phyloP scores from a whole-genome alignment of 2,888 invertebrate species.

The Hydrotaea diabolus region DNA sequence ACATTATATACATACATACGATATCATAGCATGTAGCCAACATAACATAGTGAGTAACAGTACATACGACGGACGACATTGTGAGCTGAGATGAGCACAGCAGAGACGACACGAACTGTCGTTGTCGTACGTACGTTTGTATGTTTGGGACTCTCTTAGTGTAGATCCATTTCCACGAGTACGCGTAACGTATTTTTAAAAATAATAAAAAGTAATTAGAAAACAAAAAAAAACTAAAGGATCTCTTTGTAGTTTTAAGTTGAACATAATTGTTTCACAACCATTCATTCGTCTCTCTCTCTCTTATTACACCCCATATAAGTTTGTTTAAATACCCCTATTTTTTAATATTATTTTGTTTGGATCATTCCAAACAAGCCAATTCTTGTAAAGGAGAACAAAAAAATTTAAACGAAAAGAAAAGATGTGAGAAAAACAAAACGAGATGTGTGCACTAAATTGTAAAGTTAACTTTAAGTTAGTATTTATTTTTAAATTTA shows the following conservation, averaged over 20 bases:
- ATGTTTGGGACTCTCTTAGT: conserved; percentile 1
- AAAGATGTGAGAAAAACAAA: conserved; percentile 48
- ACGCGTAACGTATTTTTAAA: conserved; percentile 23
- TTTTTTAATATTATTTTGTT: not conserved
- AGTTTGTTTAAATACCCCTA: not conserved
- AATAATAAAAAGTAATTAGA: not conserved
- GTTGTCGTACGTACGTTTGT: not conserved
- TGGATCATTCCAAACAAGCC: conserved; percentile 3
- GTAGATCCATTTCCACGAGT: conserved; percentile 21
- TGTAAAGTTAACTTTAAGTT: conserved; percentile 2
- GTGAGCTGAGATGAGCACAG: not conserved
- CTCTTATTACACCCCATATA: not conserved
- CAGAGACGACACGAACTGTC: not conserved
- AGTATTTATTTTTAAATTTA: conserved; percentile 63
- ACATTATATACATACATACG: conserved; percentile 20
- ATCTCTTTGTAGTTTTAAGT: conserved; percentile 30
- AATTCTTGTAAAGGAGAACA: not conserved
- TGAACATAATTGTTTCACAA: not conserved
- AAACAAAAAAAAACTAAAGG: conserved; percentile 10
- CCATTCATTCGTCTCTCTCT: not conserved
- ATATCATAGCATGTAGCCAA: conserved; percentile 17
- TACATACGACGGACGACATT: not conserved
- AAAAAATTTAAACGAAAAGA: not conserved
- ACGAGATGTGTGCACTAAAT: conserved; percentile 75
- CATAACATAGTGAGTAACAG: not conserved